phyloP scores from a whole-genome alignment of 2,888 invertebrate species.

The Hypsopygia costalis region DNA sequence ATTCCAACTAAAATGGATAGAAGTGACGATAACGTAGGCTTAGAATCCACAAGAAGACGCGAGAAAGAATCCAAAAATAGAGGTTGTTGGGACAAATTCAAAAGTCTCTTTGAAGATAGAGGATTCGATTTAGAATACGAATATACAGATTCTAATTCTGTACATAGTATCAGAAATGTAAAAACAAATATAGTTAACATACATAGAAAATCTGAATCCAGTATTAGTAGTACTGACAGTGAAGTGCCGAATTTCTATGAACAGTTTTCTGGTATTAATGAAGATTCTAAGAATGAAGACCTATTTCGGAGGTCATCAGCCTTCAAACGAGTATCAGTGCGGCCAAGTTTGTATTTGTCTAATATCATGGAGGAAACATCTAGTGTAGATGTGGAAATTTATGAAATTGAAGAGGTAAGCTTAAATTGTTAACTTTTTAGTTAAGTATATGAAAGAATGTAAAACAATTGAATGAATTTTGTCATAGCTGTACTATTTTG shows the following conservation, averaged over 20 bases:
- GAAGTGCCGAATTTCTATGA: conserved; percentile 63
- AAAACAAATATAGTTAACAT: conserved; percentile 39
- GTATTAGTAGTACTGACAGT: conserved; percentile 22
- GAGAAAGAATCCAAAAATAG: neutral
- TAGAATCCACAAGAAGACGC: conserved; percentile 18
- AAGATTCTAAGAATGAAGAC: conserved; percentile 52
- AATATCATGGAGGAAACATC: conserved; percentile 65
- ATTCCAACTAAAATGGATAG: conserved; percentile 20
- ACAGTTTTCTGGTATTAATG: conserved; percentile 59
- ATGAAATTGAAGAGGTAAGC: conserved; percentile 61
- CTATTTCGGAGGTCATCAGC: conserved; percentile 40
- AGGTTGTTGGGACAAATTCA: conserved; percentile 66
- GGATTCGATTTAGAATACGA: conserved; percentile 71
- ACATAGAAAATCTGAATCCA: conserved; percentile 32
- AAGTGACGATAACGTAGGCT: conserved; percentile 7
- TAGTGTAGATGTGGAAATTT: conserved; percentile 40
- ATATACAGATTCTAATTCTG: conserved; percentile 33
- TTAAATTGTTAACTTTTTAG: neutral
- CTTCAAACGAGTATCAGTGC: conserved; percentile 58
- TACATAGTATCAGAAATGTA: conserved; percentile 36
- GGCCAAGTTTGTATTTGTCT: conserved; percentile 62
- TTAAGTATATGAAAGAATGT: too few species aligned
- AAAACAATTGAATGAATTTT: too few species aligned
- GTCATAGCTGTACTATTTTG: too few species aligned
- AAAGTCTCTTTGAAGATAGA: conserved; percentile 62